Base-by-base conservation (phyloP, 2,113 vertebrate genomes). In the Monopterus albus region DNA sequence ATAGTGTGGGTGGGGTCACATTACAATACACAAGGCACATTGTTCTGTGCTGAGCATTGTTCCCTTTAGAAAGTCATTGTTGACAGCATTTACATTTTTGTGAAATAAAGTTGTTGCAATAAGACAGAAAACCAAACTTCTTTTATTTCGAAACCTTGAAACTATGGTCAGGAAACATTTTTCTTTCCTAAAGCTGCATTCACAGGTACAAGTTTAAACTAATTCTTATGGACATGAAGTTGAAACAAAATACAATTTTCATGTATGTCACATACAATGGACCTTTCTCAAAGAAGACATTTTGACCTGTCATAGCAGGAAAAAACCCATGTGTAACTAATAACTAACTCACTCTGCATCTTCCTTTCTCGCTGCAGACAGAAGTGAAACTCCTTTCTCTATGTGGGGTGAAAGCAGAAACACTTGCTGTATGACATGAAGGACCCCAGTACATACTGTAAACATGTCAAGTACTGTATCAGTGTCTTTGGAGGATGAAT, bases 1-100 rank as follows among this genome's bases (percentile, higher is more conserved):
- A 3, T 2, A 36, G 49, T 46, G n/a, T n/a, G n/a, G n/a, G n/a
- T 57, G 52, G 61, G 52, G 61, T 66, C 38, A 45, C 6, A 21
- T 1, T 10, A 2, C n/a, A n/a, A n/a, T n/a, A 36, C n/a, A 15
- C 21, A n/a, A 20, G 1, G 12, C 20, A 17, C 15, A 26, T 13
- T 33, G 18, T 57, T 35, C 14, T 64, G 3, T 12, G 1, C 8
- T 5, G 14, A 26, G 2, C 7, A 7, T 26, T 36, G 7, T 35
- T 72, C 3, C 1, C 4, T 21, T n/a, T n/a, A n/a, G n/a, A n/a
- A n/a, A n/a, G n/a, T n/a, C n/a, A n/a, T n/a, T n/a, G n/a, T n/a
- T n/a, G n/a, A n/a, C n/a, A n/a, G n/a, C n/a, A n/a, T n/a, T n/a
- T n/a, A n/a, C n/a, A 31, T 2, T n/a, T n/a, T n/a, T n/a, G n/a